Evolutionary conservation across 1,140 invertebrate species (phyloP), one percentile per base, ranked within the genome.

Genomic region (Protaetia brevitarsis): DNA sequence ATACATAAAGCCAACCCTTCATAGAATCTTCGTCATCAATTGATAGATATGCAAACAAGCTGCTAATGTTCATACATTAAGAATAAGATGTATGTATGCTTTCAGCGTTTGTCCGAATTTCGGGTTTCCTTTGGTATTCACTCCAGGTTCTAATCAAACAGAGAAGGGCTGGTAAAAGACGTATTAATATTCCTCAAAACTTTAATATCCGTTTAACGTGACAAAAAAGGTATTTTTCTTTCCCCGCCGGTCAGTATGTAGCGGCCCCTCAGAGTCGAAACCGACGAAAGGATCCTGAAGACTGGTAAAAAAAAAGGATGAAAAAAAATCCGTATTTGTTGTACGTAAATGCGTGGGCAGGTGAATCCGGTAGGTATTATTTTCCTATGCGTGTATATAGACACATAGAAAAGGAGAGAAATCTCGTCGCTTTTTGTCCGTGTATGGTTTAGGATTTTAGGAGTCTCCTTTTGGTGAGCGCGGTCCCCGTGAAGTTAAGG

Each of bases 361-460:
- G 41, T 51, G 41, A 51, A 23, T 51, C 41, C 41, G 41, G 41
- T 51, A 51, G 41, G 41, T 51, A 34, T 34, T 34, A 51, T 51
- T 23, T 19, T 51, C 21, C 41, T 51, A 51, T 51, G 10, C 11
- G 19, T 23, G 16, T 51, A 41, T 41, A 41, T 16, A 34, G 2
- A 41, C 19, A 51, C 7, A 51, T 16, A 8, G 19, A 7, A 8
- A 51, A 23, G 26, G 41, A 21, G 41, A 51, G 13, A n/a, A n/a
- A n/a, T n/a, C n/a, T n/a, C n/a, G n/a, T n/a, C n/a, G 41, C 41
- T 51, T 51, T 13, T 23, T 51, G 19, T 23, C 41, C 26, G 19
- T 19, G 13, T 51, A 10, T 19, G 41, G 8, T 23, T 10, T 51
- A 51, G 13, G 26, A 51, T 51, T 51, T 51, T 51, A 51, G 41